A percentile compares a stretch with the other conserved stretches of the same genome.
Conservation (phyloP, 1,140 invertebrate species). For the Myzus persicae region DNA sequence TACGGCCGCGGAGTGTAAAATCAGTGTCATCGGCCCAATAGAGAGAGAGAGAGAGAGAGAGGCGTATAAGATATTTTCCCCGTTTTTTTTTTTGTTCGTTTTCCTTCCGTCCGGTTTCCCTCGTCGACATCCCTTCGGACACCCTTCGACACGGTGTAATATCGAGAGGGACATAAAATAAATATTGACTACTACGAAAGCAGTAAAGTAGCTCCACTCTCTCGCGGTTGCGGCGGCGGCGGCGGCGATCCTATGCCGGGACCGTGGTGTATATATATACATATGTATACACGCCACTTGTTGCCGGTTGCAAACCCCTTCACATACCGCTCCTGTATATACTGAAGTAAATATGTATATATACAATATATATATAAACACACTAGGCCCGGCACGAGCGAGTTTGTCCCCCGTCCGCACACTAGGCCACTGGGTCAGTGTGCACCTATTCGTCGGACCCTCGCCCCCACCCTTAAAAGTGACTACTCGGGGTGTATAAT, state of each 20-base stretch:
- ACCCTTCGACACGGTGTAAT: slow-evolving; percentile 33
- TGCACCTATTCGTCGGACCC: not conserved
- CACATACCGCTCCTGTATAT: not conserved
- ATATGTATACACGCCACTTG: slow-evolving; percentile 40
- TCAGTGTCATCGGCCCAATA: not conserved
- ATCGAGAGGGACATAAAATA: slow-evolving; percentile 46
- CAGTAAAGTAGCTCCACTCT: not conserved
- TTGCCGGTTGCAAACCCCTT: slow-evolving; percentile 53
- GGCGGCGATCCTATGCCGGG: not conserved
- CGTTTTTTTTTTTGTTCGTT: not conserved
- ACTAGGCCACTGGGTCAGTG: slow-evolving; percentile 53
- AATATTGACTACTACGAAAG: slow-evolving; percentile 46
- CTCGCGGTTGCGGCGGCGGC: not conserved
- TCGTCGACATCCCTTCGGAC: slow-evolving; percentile 20
- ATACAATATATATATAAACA: not conserved
- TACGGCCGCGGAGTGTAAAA: not conserved
- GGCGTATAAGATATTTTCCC: not conserved
- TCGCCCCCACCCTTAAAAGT: not conserved
- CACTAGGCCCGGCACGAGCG: not conserved
- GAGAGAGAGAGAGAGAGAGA: too few relatives aligned
- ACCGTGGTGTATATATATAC: not conserved
- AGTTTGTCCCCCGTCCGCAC: not conserved
- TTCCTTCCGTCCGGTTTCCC: not conserved
- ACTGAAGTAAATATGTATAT: not conserved
- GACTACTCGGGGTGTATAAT: not conserved